phyloP scores from a whole-genome alignment of 2,888 invertebrate species.

The Brachylomia viminalis region DNA sequence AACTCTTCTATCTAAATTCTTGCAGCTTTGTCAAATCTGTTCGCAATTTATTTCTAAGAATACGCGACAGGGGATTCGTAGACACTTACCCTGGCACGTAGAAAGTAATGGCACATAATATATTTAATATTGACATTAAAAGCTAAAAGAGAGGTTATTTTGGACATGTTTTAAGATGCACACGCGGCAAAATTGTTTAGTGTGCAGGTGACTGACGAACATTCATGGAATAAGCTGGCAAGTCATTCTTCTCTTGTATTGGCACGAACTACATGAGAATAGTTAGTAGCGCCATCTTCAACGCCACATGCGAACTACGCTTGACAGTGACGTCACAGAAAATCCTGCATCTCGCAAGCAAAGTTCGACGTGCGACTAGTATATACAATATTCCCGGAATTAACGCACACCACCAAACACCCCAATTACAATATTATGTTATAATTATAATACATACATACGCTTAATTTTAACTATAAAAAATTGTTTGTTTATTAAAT shows the following conservation, averaged over 20 bases:
- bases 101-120: slow-evolving; percentile 63
- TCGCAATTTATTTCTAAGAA: slow-evolving; percentile 22
- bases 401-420: too few species aligned
- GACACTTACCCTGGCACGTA: slow-evolving; percentile 62
- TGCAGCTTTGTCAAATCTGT: slow-evolving; percentile 28
- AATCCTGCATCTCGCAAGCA: not conserved
- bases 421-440: too few species aligned
- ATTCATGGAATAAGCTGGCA: not conserved
- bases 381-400: not conserved
- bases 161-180: slow-evolving; percentile 69
- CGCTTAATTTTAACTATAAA: too few species aligned
- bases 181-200: slow-evolving; percentile 17
- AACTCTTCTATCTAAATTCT: not conserved
- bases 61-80: slow-evolving; percentile 31
- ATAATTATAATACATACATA: too few species aligned
- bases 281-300: not conserved
- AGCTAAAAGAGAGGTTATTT: slow-evolving; percentile 73
- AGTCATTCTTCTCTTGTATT: not conserved
- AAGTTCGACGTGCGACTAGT: not conserved
- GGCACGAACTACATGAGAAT: not conserved
- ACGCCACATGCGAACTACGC: not conserved
- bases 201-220: not conserved
- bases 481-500: too few species aligned
- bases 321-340: not conserved
- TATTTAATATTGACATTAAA: slow-evolving; percentile 59